A percentile compares a stretch with the other conserved stretches of the same genome.
These are phyloP conservation scores for Heterodera filipjevi DNA, from an alignment of 2,888 invertebrate species.

Conservation along the genomic window DNA sequence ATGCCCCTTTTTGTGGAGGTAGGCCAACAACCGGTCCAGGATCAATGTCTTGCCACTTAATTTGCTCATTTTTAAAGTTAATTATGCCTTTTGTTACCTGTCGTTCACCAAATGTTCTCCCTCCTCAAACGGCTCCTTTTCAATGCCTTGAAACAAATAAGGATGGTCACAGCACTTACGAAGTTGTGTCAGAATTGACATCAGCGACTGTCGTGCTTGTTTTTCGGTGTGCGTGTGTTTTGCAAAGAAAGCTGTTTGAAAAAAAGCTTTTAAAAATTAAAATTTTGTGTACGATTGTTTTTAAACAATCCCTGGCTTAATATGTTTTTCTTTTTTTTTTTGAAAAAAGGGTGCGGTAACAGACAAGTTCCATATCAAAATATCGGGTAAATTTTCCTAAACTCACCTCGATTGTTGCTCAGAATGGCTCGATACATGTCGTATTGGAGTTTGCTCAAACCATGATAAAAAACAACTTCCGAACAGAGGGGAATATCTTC, in stretches of 20 bases:
- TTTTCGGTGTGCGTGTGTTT: conserved; percentile 13
- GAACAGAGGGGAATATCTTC: conserved; percentile 48
- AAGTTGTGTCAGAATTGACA: conserved; percentile 67
- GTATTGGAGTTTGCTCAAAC: conserved; percentile 67
- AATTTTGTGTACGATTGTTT: too few relatives aligned
- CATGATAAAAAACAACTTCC: conserved; percentile 67
- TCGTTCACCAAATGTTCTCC: conserved; percentile 67
- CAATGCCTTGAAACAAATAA: conserved; percentile 68
- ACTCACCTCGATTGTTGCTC: conserved; percentile 62
- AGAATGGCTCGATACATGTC: conserved; percentile 67
- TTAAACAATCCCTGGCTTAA: too few relatives aligned
- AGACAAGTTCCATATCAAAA: conserved; percentile 31
- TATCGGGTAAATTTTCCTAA: too few relatives aligned
- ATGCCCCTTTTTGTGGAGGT: conserved; percentile 65
- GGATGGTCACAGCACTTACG: conserved; percentile 68
- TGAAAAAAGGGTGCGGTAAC: neutral
- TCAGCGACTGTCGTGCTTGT: conserved; percentile 32
- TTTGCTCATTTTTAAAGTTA: conserved; percentile 32
- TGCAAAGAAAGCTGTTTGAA: conserved; percentile 29
- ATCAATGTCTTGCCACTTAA: conserved; percentile 66
- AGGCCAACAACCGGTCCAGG: conserved; percentile 66
- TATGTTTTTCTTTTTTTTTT: too few relatives aligned
- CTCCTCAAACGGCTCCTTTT: conserved; percentile 68
- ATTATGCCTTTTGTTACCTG: conserved; percentile 46
- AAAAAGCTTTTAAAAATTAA: conserved; percentile 15